phyloP scores from a whole-genome alignment of 35 echinoderm and acorn worm genomes.

The Antedon bifida region DNA sequence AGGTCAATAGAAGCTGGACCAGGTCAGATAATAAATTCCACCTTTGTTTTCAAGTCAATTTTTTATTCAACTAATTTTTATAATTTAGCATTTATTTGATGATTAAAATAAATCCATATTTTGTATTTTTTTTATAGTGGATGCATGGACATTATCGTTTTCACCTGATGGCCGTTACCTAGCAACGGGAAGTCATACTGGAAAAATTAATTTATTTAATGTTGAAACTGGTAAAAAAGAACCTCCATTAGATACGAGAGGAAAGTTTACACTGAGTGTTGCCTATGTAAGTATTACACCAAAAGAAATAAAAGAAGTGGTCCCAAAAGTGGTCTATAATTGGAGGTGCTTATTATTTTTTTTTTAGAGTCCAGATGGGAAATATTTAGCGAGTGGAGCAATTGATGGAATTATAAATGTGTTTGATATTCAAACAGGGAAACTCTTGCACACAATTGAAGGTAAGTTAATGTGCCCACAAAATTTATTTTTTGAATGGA shows the following conservation, averaged over 20 bases:
- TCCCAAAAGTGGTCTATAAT: no score
- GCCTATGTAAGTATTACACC: constrained; percentile 75
- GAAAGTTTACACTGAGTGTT: constrained; percentile 95
- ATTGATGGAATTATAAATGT: constrained; percentile 98
- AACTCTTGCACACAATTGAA: constrained; percentile 96
- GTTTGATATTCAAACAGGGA: constrained; percentile 90
- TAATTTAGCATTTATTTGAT: no score
- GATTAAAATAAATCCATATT: not conserved
- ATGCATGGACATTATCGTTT: constrained; percentile 95
- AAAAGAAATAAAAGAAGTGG: no score
- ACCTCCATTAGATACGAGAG: constrained; percentile 68
- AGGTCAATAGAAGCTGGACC: constrained; percentile 83
- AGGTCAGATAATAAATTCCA: constrained; percentile 31
- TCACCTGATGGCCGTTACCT: constrained; percentile 75
- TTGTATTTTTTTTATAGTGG: constrained; percentile 27
- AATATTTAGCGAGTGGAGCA: constrained; percentile 85
- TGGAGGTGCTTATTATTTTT: not conserved
- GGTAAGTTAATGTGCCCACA: constrained; percentile 20
- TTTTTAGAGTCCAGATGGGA: constrained; percentile 91
- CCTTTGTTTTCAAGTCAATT: no score
- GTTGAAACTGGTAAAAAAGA: constrained; percentile 96
- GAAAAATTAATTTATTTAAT: constrained; percentile 93
- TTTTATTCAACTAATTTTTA: no score
- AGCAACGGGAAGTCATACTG: constrained; percentile 79
- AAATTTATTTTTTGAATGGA: not conserved